Evolutionary conservation across 2,797 vertebrate genomes (phyloP), one percentile per base, ranked within the genome.

Genomic region (Phalanger gymnotis): DNA sequence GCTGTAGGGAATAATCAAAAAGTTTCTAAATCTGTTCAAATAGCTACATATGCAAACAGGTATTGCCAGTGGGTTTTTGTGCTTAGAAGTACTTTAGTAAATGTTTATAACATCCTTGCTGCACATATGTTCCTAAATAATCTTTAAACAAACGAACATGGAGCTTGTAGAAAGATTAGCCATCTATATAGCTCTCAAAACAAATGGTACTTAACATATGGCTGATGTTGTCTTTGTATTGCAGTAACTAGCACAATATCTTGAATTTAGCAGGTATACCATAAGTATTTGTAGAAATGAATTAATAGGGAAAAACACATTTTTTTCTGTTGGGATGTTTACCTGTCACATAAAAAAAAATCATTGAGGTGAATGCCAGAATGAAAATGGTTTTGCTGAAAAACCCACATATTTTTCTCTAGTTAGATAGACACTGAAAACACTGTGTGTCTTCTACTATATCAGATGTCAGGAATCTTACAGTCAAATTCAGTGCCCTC

Each of bases 61-160:
- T 81, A 81, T 81, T 51, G 10, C 25, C 56, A 54, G 52, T 9
- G 31, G 51, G 92, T 4, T 51, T 9, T 61, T 58, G 53, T 0
- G 66, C 95, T 54, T 91, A 92, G 4, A 52, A 25, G 1, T 40
- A n/a, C 90, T 95, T 92, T 54, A 27, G 53, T 94, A 92, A 94
- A 61, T 53, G 57, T 30, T 81, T 56, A 1, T 14, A 22, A 91
- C 57, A 91, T 4, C 47, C 54, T 9, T 87, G 19, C 14, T 14
- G n/a, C 25, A 3, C 3, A 27, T 3, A 9, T 90, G 7, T 91
- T 30, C 28, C 5, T 3, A 12, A 7, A 53, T 90, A 28, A 95
- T 92, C 56, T 91, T 54, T 87, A 14, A 91, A 51, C 27, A 94
- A 93, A 53, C 25, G 40, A 73, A 19, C 4, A 66, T 4, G 14